A percentile compares a stretch with the other conserved stretches of the same genome.
Conservation (phyloP, 2,888 invertebrate genomes). For the Leucophenga montana region DNA sequence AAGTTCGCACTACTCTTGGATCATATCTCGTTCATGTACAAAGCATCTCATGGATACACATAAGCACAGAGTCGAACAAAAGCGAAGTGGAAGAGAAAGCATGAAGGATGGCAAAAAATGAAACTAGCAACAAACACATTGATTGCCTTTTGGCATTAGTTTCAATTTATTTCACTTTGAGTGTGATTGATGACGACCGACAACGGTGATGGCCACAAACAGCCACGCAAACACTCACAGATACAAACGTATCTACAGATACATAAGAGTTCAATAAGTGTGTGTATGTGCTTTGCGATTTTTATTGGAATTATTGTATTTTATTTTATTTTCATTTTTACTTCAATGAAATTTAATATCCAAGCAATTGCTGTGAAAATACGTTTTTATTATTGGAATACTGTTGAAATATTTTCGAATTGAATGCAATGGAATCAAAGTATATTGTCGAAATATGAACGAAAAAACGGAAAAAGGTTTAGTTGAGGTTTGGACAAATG, state of each 20-base stretch:
- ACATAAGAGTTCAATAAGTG: too few relatives aligned
- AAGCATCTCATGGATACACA: not conserved
- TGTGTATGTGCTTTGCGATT: too few relatives aligned
- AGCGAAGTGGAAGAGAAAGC: not conserved
- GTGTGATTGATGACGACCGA: constrained; percentile 54
- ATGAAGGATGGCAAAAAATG: not conserved
- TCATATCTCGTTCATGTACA: not conserved
- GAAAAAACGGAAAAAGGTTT: too few relatives aligned
- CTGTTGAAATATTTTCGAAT: not conserved
- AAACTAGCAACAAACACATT: constrained; percentile 46
- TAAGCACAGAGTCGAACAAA: not conserved
- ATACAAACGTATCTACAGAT: not conserved
- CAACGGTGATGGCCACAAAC: not conserved
- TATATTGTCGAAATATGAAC: not conserved
- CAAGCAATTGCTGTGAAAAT: constrained; percentile 62
- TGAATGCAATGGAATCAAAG: not conserved
- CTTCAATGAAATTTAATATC: constrained; percentile 49
- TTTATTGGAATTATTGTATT: too few relatives aligned
- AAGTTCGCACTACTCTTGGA: not conserved
- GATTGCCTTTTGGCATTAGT: constrained; percentile 65
- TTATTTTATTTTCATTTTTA: too few relatives aligned
- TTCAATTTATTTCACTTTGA: constrained; percentile 65
- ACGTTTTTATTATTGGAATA: constrained; percentile 32
- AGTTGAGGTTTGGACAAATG: too few relatives aligned
- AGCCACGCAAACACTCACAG: not conserved